Base-by-base conservation (phyloP, 2,797 vertebrate species). In the Liparis tanakae region DNA sequence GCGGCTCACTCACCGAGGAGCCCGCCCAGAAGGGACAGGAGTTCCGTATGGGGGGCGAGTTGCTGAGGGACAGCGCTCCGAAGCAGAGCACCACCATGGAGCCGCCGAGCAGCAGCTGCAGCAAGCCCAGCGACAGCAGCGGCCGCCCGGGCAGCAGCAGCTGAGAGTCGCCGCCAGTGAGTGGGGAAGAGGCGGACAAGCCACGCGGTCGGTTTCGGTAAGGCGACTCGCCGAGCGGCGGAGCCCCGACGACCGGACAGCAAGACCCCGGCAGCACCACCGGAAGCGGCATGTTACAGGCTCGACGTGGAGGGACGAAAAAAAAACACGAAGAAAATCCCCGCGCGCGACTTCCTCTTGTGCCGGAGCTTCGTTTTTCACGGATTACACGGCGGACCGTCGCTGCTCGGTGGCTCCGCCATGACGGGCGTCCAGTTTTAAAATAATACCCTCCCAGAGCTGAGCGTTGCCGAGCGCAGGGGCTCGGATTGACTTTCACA, bases 1-100 rank as follows among this genome's bases (percentile, higher is more conserved):
- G 7, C 3, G 57, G 33, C 5, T 15, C 6, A 83, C 96, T 96
- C 85, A 98, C 96, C 91, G 94, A 96, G 56, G 93, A 95, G 39
- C 96, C 96, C 1, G 95, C 95, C 96, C 96, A 96, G 71, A 96
- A 93, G 14, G 95, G 95, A 73, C 95, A 96, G 0, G 95, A 94
- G 82, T 94, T 96, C 85, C 96, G 92, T 85, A 97, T 92, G 67
- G 94, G 94, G 15, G 92, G 81, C 13, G 93, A 93, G 85, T 92
- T 96, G 88, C 96, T 96, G 82, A 96, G 92, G 25, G 93, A 95
- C 63, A 95, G 91, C 44, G 94, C 94, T 80, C 93, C 94, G 37
- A 96, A 96, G 72, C 94, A 96, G 74, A 97, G 92, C 17, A 93
- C 95, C 89, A 96, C 94, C 93, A 95, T 93, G 72, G 92, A 93